Evolutionary conservation across 2,888 invertebrate genomes (phyloP), one percentile per base, ranked within the genome.

Genomic region (Sussaba pulchella): DNA sequence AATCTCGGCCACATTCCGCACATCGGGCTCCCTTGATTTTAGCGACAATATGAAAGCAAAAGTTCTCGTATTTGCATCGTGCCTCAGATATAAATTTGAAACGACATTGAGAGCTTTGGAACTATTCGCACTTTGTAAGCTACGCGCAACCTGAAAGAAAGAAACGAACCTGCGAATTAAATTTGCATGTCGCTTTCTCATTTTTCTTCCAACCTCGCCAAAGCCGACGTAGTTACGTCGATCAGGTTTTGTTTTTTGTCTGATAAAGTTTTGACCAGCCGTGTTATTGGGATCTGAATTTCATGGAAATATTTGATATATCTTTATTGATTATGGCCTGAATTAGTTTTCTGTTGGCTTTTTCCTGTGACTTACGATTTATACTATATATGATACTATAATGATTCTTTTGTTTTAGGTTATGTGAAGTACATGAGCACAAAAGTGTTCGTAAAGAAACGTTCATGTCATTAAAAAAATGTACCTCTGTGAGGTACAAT

Each of bases 41-140:
- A 89, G 69, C 43, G 89, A 88, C 31, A 90, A 78, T 14, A 72
- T 19, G 66, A 89, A 89, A 1, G 79, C 70, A 75, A 88, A 91
- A 9, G 72, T 63, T 26, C 78, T 81, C 9, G 19, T 83, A 1
- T 26, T 41, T 14, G 83, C 69, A 57, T 88, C 84, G 12, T 72
- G 57, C 47, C 83, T 84, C 4, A 91, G 74, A 19, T 59, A 31
- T 4, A 91, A 75, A 39, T 83, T 78, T 5, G 86, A 84, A 9
- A 83, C 50, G 61, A 89, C 82, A 12, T 73, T 67, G 1, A 67
- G 64, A 17, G 83, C 10, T 24, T 75, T 78, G 47, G 71, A 76
- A 39, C 78, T 21, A n/a, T 87, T 84, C 10, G 64, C 31, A 66
- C 79, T 85, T 39, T 79, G 64, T 12, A 89, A 75, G 19, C 82